These are phyloP conservation scores for Haplochromis burtoni DNA, from an alignment of 2,113 vertebrate genomes.

Conservation along the genomic window DNA sequence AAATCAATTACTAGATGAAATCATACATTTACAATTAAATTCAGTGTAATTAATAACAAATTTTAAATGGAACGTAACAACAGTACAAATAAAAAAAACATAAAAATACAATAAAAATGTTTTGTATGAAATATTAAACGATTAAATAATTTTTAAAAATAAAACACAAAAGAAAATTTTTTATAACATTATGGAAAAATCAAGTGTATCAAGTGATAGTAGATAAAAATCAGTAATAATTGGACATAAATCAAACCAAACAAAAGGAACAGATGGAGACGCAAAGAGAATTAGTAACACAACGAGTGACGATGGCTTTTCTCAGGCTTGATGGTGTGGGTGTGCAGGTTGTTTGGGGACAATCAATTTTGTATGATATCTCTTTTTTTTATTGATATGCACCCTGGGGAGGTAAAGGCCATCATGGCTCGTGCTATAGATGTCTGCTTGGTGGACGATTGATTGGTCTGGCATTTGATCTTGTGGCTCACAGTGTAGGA, in stretches of 20 bases:
- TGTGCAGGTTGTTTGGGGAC: constrained; percentile 34
- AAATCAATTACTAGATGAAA: not conserved
- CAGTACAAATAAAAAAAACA: not conserved
- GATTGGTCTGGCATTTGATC: constrained; percentile 71
- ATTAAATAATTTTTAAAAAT: not conserved
- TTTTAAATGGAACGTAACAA: not conserved
- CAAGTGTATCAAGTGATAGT: not conserved
- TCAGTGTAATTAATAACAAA: not conserved
- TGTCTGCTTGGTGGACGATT: constrained; percentile 54
- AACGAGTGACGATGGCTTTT: not conserved
- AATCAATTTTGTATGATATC: constrained; percentile 37
- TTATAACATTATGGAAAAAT: not conserved
- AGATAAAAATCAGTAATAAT: not conserved
- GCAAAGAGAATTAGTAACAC: not conserved
- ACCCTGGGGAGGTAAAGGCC: constrained; percentile 54
- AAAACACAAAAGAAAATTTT: not conserved
- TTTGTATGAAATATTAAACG: not conserved
- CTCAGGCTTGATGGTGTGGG: not conserved
- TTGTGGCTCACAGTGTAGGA: constrained; percentile 44
- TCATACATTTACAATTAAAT: not conserved
- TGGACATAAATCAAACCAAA: not conserved
- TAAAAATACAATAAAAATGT: not conserved
- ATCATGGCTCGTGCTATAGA: constrained; percentile 26
- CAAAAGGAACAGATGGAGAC: not conserved
- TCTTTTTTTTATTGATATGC: constrained; percentile 60